phyloP scores from a whole-genome alignment of 2,113 vertebrate species.

The Ochotona curzoniae region DNA sequence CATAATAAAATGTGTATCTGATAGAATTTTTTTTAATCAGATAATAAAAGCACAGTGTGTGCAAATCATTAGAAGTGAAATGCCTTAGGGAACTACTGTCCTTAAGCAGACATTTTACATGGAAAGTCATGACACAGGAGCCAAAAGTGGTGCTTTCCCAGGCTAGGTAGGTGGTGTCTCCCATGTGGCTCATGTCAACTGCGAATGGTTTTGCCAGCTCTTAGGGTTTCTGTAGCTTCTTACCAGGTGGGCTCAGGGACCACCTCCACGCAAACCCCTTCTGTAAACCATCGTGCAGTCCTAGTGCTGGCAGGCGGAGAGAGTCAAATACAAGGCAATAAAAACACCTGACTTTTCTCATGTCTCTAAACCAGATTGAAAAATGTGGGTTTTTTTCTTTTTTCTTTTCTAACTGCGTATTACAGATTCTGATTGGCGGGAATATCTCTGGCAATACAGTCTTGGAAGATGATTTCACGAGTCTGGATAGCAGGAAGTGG shows the following conservation, averaged over 20 bases:
- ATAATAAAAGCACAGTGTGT: slow-evolving; percentile 29
- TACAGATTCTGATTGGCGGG: slow-evolving; percentile 96
- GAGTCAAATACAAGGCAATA: slow-evolving; percentile 44
- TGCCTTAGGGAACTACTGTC: slow-evolving; percentile 49
- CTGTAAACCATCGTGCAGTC: slow-evolving; percentile 7
- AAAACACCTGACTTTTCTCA: not conserved
- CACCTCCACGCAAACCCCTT: slow-evolving; percentile 67
- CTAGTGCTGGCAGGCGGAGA: slow-evolving; percentile 45
- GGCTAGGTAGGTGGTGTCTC: slow-evolving; percentile 52
- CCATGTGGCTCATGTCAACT: slow-evolving; percentile 62
- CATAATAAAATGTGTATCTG: slow-evolving; percentile 63
- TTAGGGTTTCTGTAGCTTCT: slow-evolving; percentile 69
- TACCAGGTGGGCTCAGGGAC: slow-evolving; percentile 73
- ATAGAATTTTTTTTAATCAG: slow-evolving; percentile 55
- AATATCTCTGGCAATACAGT: slow-evolving; percentile 97
- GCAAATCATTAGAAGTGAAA: slow-evolving; percentile 61
- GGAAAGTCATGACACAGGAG: slow-evolving; percentile 45
- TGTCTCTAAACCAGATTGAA: slow-evolving; percentile 19
- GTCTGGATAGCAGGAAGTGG: slow-evolving; percentile 94
- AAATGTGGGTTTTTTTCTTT: not conserved
- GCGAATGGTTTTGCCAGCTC: slow-evolving; percentile 72
- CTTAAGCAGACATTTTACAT: slow-evolving; percentile 69
- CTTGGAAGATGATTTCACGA: slow-evolving; percentile 96
- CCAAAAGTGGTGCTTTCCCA: slow-evolving; percentile 63
- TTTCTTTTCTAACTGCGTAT: not conserved